Evolutionary conservation across 2,888 invertebrate genomes (phyloP).

Genomic region (Copidosoma aretas): DNA sequence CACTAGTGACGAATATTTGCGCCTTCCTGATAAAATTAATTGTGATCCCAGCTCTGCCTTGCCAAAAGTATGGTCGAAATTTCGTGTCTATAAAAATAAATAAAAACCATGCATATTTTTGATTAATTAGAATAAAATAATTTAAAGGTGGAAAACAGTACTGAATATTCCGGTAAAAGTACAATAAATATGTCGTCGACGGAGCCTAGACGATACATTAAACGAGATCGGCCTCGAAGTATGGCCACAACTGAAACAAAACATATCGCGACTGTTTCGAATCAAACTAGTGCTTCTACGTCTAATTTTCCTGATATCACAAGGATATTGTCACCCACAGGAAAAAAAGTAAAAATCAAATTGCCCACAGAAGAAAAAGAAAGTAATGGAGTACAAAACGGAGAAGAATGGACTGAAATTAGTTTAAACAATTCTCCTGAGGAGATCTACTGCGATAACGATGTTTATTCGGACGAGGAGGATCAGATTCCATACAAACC

Average conservation of each 20-base stretch:
- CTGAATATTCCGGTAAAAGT: constrained; percentile 57
- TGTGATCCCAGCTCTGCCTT: constrained; percentile 52
- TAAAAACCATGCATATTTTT: neutral
- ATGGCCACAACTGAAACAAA: constrained; percentile 54
- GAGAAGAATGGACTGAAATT: constrained; percentile 77
- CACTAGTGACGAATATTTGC: constrained; percentile 62
- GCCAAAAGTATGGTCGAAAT: constrained; percentile 47
- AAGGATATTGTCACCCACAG: constrained; percentile 48
- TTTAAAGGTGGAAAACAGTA: constrained; percentile 54
- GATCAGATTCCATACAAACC: constrained; percentile 64
- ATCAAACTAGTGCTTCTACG: constrained; percentile 51
- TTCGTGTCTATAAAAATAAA: constrained; percentile 15
- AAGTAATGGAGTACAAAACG: constrained; percentile 53
- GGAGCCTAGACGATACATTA: constrained; percentile 60
- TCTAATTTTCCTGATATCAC: constrained; percentile 54
- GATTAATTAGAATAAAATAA: constrained; percentile 3
- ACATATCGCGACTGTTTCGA: constrained; percentile 49
- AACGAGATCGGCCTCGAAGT: constrained; percentile 57
- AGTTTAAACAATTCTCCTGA: constrained; percentile 75
- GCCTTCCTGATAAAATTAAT: constrained; percentile 61
- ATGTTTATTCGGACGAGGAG: constrained; percentile 61
- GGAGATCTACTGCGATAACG: constrained; percentile 68
- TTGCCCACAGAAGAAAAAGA: constrained; percentile 44
- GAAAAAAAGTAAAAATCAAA: constrained; percentile 50
- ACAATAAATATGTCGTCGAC: constrained; percentile 56